These are phyloP conservation scores for Mylabris sibirica DNA, from an alignment of 2,888 invertebrate species.

Conservation along the genomic window DNA sequence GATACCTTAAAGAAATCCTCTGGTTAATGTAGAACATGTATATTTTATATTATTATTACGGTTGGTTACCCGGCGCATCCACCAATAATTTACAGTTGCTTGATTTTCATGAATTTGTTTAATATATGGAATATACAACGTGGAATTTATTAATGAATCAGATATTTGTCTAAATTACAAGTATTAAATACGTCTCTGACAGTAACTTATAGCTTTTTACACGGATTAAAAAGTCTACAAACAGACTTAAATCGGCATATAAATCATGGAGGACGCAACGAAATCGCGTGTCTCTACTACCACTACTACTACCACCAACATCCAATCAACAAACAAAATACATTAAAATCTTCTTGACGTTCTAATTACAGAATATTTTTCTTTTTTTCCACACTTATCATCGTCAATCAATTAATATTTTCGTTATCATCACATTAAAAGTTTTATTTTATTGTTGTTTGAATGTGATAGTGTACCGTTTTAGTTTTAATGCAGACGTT, in stretches of 20 bases:
- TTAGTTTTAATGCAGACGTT: constrained; percentile 48
- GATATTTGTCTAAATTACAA: constrained; percentile 35
- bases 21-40: background rate
- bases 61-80: background rate
- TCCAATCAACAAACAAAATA: constrained; percentile 27
- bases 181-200: constrained; percentile 37
- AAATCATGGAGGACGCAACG: constrained; percentile 40
- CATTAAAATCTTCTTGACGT: constrained; percentile 28
- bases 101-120: background rate
- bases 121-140: background rate
- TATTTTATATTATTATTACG: constrained; percentile 7
- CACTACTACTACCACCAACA: too few relatives aligned
- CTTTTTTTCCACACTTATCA: too few relatives aligned
- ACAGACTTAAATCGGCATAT: constrained; percentile 44
- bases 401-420: constrained; percentile 27
- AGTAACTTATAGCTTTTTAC: constrained; percentile 44
- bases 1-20: constrained; percentile 18
- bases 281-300: constrained; percentile 29
- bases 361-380: too few relatives aligned
- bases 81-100: background rate
- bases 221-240: constrained; percentile 45
- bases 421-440: background rate
- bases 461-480: constrained; percentile 41
- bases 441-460: constrained; percentile 39
- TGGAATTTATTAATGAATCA: constrained; percentile 25